A percentile compares a stretch with the other conserved stretches of the same genome.
Conservation (phyloP, 2,888 invertebrate genomes). For the Drosophila peninsularis region DNA sequence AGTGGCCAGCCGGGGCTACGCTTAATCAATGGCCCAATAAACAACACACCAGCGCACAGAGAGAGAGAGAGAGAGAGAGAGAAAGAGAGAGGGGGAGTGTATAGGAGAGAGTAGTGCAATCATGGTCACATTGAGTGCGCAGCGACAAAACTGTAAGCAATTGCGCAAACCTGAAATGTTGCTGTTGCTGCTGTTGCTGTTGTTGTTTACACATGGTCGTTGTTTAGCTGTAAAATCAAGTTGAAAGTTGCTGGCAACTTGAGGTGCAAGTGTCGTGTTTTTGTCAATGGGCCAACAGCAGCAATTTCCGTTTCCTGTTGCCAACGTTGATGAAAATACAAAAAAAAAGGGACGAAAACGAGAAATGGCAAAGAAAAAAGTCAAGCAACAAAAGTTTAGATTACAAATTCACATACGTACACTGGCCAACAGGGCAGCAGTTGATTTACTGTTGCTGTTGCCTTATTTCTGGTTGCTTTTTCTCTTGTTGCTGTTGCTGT, state of each 20-base stretch:
- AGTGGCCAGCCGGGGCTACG: conserved; percentile 53
- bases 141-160: conserved; percentile 66
- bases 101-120: conserved; percentile 42
- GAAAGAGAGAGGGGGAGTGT: neutral
- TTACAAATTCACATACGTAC: conserved; percentile 76
- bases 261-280: conserved; percentile 78
- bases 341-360: conserved; percentile 9
- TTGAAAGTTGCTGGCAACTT: conserved; percentile 74
- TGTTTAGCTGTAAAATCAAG: conserved; percentile 66
- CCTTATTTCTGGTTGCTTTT: neutral
- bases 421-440: conserved; percentile 62
- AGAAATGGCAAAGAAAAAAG: conserved; percentile 49
- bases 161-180: conserved; percentile 65
- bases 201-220: conserved; percentile 16
- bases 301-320: conserved; percentile 78
- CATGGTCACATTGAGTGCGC: conserved; percentile 63
- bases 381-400: conserved; percentile 72
- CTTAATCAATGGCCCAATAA: conserved; percentile 76
- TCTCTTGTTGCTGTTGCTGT: conserved; percentile 12
- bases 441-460: conserved; percentile 63
- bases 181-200: conserved; percentile 19
- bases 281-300: conserved; percentile 78
- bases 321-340: conserved; percentile 53
- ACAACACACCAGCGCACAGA: conserved; percentile 29
- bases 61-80: neutral